Evolutionary conservation across 2,888 invertebrate species (phyloP).

Genomic region (Labia minor): DNA sequence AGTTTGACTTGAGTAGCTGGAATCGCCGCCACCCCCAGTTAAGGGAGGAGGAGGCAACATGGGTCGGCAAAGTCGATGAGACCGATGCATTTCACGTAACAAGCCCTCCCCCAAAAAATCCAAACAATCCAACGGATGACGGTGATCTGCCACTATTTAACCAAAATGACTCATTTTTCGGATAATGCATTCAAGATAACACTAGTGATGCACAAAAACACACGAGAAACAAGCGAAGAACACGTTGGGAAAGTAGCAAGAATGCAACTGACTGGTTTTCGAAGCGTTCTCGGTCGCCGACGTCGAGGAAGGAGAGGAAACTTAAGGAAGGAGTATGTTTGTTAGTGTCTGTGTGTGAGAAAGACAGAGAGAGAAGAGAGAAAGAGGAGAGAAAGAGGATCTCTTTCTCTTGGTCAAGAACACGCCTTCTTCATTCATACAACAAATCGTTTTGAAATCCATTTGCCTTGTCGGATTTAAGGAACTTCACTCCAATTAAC

Average conservation of each 20-base stretch:
- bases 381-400: background rate
- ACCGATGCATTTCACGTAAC: background rate
- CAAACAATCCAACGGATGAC: no score
- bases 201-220: background rate
- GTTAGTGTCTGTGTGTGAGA: background rate
- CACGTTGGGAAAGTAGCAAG: no score
- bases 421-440: background rate
- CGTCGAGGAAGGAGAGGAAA: background rate
- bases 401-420: background rate
- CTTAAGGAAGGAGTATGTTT: background rate
- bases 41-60: background rate
- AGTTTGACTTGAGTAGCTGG: background rate
- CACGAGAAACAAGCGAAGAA: background rate
- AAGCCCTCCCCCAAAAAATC: no score
- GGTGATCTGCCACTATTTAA: background rate
- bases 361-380: background rate
- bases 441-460: slow-evolving; percentile 13
- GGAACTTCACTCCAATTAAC: background rate
- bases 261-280: no score
- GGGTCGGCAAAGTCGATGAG: background rate
- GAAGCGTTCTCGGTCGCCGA: background rate
- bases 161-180: background rate
- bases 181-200: background rate
- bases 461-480: background rate
- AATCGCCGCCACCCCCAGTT: background rate